Base-by-base conservation (phyloP, 2,888 invertebrate species). In the Brachyptera putata region DNA sequence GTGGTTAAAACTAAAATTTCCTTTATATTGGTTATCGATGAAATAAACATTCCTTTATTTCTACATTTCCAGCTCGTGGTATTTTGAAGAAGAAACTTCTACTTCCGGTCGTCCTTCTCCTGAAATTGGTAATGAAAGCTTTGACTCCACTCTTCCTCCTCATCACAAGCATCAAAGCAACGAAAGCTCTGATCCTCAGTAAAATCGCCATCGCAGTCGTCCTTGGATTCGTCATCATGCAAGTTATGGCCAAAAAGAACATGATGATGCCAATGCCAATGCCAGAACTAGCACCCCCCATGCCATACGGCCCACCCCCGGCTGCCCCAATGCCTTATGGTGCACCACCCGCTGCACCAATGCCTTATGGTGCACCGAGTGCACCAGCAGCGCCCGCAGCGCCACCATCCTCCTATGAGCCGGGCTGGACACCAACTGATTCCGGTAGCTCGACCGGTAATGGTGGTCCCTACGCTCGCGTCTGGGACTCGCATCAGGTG, bases 71-170 rank as follows among this genome's bases (percentile, higher is more conserved):
- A 88, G 91, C 86, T 69, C 85, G 90, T 65, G 89, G 87, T 69
- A 78, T 86, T 73, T 79, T 90, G 70, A 90, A 91, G 80, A 90
- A 91, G 79, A 91, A 91, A 74, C 81, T 91, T 50, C 78, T 91
- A 65, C 77, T 91, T 70, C 91, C 91, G 14, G 80, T 91, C 64
- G 76, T 91, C 67, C 77, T 92, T 67, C 80, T 91, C 56, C 76
- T 92, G 69, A 92, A 92, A 75, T 75, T 92, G 70, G 91, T 91
- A 76, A 79, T 91, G 80, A 91, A 92, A 75, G 85, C 88, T 22
- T 74, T 92, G 64, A 87, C 89, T 84, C 92, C 91, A 36, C 87
- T 92, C 69, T 80, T 91, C 67, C 82, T 91, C 26, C 83, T 85
- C 46, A 76, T 91, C 69, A 84, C 91, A 71, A 87, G 89, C 65